Evolutionary conservation across 1,140 invertebrate genomes (phyloP).

Genomic region (Sminthurinus signatus): DNA sequence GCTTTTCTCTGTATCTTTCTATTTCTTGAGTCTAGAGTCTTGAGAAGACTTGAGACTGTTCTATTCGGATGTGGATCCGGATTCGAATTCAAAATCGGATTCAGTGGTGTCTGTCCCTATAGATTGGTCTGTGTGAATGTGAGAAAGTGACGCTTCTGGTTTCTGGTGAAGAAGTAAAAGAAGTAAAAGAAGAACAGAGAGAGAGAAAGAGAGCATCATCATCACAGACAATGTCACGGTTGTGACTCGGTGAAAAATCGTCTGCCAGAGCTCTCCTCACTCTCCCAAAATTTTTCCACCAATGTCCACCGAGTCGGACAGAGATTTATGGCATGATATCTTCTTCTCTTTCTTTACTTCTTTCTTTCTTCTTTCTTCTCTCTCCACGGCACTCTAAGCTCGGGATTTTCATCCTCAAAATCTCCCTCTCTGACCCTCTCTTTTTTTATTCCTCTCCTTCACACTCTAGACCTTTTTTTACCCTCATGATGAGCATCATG

Average conservation of each 20-base stretch:
- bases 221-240: constrained; percentile 5
- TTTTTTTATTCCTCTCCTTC: too few relatives aligned
- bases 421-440: neutral
- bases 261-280: constrained; percentile 9
- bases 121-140: too few relatives aligned
- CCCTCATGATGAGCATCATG: too few relatives aligned
- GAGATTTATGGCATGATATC: constrained; percentile 10
- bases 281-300: constrained; percentile 4
- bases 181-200: neutral
- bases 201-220: neutral
- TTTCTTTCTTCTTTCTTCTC: too few relatives aligned
- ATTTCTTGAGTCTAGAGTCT: too few relatives aligned
- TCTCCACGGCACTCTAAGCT: neutral
- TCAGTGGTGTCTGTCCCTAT: too few relatives aligned
- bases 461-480: too few relatives aligned
- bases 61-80: too few relatives aligned
- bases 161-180: neutral
- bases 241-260: constrained; percentile 7
- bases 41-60: too few relatives aligned
- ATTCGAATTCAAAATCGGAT: too few relatives aligned
- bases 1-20: too few relatives aligned
- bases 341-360: neutral
- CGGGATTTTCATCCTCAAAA: neutral
- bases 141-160: neutral
- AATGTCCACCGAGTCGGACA: constrained; percentile 8